Percentiles rank a stretch among this genome's conserved stretches.
phyloP scores from a whole-genome alignment of 2,797 vertebrate genomes.

The Loris lydekkerianus region DNA sequence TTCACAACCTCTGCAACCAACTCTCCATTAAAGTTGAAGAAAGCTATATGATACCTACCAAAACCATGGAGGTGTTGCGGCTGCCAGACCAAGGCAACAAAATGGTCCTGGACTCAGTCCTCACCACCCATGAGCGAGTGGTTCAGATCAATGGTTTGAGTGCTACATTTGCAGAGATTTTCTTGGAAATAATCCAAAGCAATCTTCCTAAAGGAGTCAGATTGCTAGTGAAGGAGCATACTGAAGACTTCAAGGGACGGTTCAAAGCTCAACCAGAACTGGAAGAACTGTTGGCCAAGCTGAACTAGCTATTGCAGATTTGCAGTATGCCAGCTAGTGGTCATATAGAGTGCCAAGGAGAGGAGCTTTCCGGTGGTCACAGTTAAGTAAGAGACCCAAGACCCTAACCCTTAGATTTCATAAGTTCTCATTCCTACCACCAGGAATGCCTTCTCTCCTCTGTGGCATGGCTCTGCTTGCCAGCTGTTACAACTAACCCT shows the following conservation, averaged over 20 bases:
- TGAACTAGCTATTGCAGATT: conserved; percentile 82
- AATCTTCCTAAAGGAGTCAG: conserved; percentile 96
- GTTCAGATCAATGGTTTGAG: conserved; percentile 90
- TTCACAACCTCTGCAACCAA: too few species aligned
- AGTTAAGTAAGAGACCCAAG: conserved; percentile 14
- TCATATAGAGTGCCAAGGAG: background rate
- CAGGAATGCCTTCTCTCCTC: background rate
- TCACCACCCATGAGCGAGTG: too few species aligned
- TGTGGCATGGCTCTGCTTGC: conserved; percentile 1
- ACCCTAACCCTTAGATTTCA: background rate
- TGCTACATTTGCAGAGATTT: conserved; percentile 89
- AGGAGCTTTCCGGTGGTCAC: background rate
- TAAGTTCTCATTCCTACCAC: background rate
- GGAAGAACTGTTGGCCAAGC: conserved; percentile 92
- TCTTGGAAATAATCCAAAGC: conserved; percentile 93
- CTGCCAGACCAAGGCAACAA: too few species aligned
- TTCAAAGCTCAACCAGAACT: conserved; percentile 94
- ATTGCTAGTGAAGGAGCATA: conserved; percentile 93
- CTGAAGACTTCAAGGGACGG: conserved; percentile 90
- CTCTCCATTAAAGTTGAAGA: too few species aligned
- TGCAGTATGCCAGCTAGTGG: background rate
- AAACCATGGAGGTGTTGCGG: too few species aligned
- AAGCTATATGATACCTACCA: too few species aligned
- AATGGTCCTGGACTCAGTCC: too few species aligned
- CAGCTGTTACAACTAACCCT: background rate